Evolutionary conservation across 1,140 invertebrate species (phyloP).

Genomic region (Caenorhabditis latens): DNA sequence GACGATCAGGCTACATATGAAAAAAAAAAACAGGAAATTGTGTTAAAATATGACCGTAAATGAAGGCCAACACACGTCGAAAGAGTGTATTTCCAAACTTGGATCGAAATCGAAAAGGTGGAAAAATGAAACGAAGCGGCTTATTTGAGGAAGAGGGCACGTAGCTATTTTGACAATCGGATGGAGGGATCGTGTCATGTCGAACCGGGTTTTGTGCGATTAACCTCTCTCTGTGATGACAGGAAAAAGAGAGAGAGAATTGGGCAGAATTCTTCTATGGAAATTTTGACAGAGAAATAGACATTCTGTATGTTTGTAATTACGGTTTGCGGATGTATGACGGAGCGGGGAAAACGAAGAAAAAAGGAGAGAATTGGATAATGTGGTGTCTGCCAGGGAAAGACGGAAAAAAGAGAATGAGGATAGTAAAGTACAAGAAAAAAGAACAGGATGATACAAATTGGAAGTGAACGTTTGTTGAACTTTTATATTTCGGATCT

Average conservation of each 20-base stretch:
- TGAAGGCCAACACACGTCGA: not conserved
- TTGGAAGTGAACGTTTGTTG: not conserved
- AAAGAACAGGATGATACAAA: conserved; percentile 9
- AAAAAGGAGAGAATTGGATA: conserved; percentile 24
- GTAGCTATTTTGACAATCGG: not conserved
- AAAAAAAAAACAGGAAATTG: not conserved
- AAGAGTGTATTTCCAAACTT: not conserved
- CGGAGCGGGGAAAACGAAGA: not conserved
- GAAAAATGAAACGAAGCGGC: not conserved
- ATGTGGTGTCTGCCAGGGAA: conserved; percentile 33
- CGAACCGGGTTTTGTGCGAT: conserved; percentile 22
- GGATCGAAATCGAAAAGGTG: not conserved
- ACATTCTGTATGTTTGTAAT: conserved; percentile 41
- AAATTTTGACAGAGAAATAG: conserved; percentile 20
- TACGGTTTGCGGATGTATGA: conserved; percentile 31
- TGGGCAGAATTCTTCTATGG: not conserved
- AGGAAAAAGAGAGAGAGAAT: not conserved
- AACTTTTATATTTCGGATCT: too few relatives aligned
- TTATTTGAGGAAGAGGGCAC: conserved; percentile 7
- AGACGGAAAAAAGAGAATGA: not conserved
- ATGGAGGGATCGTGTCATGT: conserved; percentile 8
- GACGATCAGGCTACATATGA: not conserved
- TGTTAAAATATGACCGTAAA: not conserved
- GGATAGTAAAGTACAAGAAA: not conserved
- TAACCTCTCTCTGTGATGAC: conserved; percentile 4